Conservation (phyloP, 2,797 vertebrate genomes). For the Cyprinodon diabolis region DNA sequence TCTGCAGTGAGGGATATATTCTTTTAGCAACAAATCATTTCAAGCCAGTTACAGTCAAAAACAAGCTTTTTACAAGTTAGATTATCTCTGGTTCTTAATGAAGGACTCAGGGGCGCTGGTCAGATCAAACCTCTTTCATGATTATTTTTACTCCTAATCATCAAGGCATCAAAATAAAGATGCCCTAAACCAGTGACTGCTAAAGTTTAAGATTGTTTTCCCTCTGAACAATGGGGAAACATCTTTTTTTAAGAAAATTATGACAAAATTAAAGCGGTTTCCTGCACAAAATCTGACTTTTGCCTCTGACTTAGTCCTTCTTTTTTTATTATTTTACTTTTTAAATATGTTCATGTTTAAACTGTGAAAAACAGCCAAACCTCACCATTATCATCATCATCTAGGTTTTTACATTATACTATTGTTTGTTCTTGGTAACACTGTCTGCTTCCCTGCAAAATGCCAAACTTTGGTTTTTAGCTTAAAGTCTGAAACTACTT, state of each 20-base stretch:
- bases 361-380: constrained; percentile 72
- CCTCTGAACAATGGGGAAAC: too few species aligned
- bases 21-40: constrained; percentile 12
- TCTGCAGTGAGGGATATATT: not conserved
- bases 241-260: too few species aligned
- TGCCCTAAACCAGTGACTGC: not conserved
- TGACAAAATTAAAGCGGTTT: not conserved
- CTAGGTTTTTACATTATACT: constrained; percentile 2
- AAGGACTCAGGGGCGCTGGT: constrained; percentile 19
- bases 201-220: not conserved
- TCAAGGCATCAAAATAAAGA: not conserved
- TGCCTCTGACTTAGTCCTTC: constrained; percentile 17
- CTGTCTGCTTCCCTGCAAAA: constrained; percentile 34
- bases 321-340: constrained; percentile 9
- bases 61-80: constrained; percentile 14
- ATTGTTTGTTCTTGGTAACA: not conserved
- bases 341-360: constrained; percentile 33
- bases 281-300: constrained; percentile 19
- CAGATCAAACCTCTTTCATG: not conserved
- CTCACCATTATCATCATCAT: constrained; percentile 42
- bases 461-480: constrained; percentile 37
- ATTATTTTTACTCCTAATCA: not conserved
- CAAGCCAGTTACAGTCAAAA: constrained; percentile 6
- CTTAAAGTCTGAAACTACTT: constrained; percentile 24
- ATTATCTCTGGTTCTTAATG: constrained; percentile 1